These are phyloP conservation scores for Falco peregrinus DNA, from an alignment of 2,797 vertebrate genomes.

Conservation along the genomic window DNA sequence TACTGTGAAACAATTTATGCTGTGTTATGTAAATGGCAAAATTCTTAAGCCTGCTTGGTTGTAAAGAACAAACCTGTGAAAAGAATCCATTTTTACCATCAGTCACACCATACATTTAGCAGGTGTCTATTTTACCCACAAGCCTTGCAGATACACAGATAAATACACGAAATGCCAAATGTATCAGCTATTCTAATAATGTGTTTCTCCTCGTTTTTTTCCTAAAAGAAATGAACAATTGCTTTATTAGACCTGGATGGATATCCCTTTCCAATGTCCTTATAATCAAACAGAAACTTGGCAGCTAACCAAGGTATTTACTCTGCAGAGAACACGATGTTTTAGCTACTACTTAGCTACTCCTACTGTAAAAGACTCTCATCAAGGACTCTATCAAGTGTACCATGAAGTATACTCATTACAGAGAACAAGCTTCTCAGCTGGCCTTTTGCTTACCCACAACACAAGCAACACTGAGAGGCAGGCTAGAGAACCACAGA, in stretches of 20 bases:
- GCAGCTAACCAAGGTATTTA: constrained; percentile 24
- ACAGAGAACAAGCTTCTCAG: background rate
- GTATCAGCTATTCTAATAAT: background rate
- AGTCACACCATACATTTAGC: constrained; percentile 48
- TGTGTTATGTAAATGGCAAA: constrained; percentile 54
- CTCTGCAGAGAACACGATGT: background rate
- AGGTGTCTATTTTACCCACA: constrained; percentile 63
- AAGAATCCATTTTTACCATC: constrained; percentile 57
- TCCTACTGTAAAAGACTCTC: background rate
- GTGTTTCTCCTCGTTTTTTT: background rate
- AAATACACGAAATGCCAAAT: constrained; percentile 45
- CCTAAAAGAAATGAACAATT: constrained; percentile 18
- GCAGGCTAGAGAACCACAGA: background rate
- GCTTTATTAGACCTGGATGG: background rate
- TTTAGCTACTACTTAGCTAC: constrained; percentile 40
- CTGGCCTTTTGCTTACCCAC: background rate
- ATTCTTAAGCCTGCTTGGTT: constrained; percentile 47
- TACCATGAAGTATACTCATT: background rate
- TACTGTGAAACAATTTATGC: constrained; percentile 67
- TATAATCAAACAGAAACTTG: constrained; percentile 55
- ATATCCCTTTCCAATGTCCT: constrained; percentile 28
- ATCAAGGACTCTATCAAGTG: constrained; percentile 12
- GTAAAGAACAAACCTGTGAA: constrained; percentile 61
- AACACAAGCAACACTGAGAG: background rate
- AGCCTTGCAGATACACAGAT: constrained; percentile 44